These are phyloP conservation scores for Troilus luridus DNA, from an alignment of 2,888 invertebrate species.

Conservation along the genomic window DNA sequence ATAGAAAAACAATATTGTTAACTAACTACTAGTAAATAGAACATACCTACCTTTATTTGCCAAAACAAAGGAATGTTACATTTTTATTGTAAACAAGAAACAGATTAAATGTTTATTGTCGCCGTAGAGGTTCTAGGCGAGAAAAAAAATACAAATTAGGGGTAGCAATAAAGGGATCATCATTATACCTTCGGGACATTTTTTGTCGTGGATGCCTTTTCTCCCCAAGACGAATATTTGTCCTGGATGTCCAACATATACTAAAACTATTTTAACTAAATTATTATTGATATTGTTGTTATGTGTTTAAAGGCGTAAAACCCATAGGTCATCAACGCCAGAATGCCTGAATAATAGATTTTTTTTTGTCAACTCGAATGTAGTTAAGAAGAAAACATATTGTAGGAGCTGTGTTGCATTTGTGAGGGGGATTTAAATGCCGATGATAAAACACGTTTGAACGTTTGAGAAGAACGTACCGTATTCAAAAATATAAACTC, in stretches of 20 bases:
- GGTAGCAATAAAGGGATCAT: slow-evolving; percentile 14
- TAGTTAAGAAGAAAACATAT: not conserved
- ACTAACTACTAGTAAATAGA: not conserved
- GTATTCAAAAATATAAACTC: not conserved
- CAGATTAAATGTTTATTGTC: not conserved
- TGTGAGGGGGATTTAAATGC: not conserved
- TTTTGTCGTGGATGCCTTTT: not conserved
- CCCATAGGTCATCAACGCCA: too few species aligned
- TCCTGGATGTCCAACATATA: not conserved
- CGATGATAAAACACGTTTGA: not conserved
- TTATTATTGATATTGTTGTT: too few species aligned
- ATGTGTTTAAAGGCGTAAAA: too few species aligned
- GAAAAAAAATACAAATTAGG: slow-evolving; percentile 22
- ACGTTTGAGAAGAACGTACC: not conserved
- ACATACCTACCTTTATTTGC: not conserved
- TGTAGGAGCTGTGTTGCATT: not conserved
- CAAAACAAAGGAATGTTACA: not conserved
- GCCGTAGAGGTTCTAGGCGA: not conserved
- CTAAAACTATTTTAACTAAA: not conserved
- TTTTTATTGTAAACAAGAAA: not conserved
- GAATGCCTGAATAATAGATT: not conserved
- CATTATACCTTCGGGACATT: not conserved
- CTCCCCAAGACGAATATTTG: not conserved
- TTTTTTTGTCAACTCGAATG: not conserved
- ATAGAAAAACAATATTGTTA: not conserved